Conservation (phyloP, 2,113 vertebrate species). For the Proteles cristata region DNA sequence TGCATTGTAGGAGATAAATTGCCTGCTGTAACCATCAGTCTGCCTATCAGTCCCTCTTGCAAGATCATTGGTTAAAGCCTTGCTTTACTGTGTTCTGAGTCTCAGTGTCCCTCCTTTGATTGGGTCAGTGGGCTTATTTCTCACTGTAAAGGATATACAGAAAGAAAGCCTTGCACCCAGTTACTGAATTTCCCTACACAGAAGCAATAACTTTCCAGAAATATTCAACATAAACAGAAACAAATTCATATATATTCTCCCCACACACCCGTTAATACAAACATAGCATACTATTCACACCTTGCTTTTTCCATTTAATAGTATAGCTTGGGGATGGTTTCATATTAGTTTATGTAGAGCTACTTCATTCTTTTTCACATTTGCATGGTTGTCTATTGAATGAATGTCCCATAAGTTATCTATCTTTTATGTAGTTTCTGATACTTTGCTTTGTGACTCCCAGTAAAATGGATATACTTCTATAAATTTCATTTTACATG, state of each 20-base stretch:
- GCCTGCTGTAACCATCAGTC: too few species aligned
- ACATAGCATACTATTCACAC: neutral
- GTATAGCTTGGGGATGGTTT: neutral
- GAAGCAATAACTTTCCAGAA: slow-evolving; percentile 38
- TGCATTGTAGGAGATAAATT: too few species aligned
- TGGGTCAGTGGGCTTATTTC: too few species aligned
- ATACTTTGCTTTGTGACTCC: neutral
- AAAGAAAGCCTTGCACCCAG: neutral
- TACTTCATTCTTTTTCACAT: neutral
- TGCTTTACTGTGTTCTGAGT: too few species aligned
- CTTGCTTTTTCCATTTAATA: neutral
- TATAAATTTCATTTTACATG: slow-evolving; percentile 26
- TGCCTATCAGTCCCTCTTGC: too few species aligned
- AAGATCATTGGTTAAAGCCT: too few species aligned
- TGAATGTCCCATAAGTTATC: neutral
- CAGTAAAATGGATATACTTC: neutral
- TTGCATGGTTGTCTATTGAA: neutral
- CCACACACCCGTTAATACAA: neutral
- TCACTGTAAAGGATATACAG: neutral
- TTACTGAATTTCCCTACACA: slow-evolving; percentile 14
- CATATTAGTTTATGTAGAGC: neutral
- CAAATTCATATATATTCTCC: neutral
- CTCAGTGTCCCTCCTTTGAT: too few species aligned
- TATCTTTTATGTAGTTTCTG: neutral
- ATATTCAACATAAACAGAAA: slow-evolving; percentile 6